phyloP scores from a whole-genome alignment of 2,888 invertebrate species.

The Metopia argyrocephala region DNA sequence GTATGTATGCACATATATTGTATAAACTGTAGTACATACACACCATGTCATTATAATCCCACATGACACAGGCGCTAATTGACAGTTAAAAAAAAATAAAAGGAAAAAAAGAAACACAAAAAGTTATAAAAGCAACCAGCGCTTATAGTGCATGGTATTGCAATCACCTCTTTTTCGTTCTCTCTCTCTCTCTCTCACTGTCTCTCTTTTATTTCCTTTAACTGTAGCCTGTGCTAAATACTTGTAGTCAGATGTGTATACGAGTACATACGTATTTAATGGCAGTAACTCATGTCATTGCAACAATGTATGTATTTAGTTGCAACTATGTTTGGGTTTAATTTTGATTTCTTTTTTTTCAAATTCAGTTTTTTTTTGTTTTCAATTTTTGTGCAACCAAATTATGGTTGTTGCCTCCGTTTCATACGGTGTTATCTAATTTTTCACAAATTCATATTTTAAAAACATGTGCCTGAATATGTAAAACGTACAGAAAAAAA shows the following conservation, averaged over 20 bases:
- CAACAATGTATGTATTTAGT: slow-evolving; percentile 16
- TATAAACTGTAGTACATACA: slow-evolving; percentile 27
- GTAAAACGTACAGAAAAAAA: too few species aligned
- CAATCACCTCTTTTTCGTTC: neutral
- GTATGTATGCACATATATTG: neutral
- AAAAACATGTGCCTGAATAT: too few species aligned
- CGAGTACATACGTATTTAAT: slow-evolving; percentile 26
- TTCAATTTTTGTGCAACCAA: neutral
- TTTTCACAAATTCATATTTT: too few species aligned
- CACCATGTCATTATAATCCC: slow-evolving; percentile 57
- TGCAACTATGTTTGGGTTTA: slow-evolving; percentile 1
- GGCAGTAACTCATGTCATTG: slow-evolving; percentile 28
- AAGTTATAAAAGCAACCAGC: neutral
- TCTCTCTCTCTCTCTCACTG: neutral
- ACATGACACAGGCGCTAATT: slow-evolving; percentile 61
- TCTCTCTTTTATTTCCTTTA: neutral
- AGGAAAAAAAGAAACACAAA: neutral
- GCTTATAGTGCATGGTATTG: neutral
- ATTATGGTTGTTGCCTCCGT: neutral
- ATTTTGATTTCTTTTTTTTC: neutral
- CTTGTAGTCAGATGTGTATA: too few species aligned
- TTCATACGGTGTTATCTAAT: neutral
- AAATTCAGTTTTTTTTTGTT: neutral
- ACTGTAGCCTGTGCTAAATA: too few species aligned
- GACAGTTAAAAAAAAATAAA: slow-evolving; percentile 53